Conservation (phyloP, 2,888 invertebrate genomes). For the Pemphredon lugubris region DNA sequence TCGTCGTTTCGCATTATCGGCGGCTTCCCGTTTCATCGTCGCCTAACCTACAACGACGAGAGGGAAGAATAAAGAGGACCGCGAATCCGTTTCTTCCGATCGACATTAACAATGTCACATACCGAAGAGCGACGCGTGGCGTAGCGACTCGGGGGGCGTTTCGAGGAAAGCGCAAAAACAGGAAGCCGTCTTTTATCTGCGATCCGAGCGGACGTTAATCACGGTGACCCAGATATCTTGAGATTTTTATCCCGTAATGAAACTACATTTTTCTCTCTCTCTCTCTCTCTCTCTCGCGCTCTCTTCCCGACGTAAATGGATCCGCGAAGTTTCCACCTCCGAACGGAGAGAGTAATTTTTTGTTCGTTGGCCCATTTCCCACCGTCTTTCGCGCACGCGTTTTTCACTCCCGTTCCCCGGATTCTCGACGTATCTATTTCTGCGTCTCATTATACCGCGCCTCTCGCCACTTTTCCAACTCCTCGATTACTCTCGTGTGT, state of each 20-base stretch:
- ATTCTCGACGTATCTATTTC: too few relatives aligned
- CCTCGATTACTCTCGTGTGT: too few relatives aligned
- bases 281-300: background rate
- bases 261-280: background rate
- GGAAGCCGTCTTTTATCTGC: background rate
- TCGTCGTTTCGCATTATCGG: slow-evolving; percentile 23
- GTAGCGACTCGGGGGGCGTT: too few relatives aligned
- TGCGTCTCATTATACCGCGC: too few relatives aligned
- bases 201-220: slow-evolving; percentile 3
- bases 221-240: background rate
- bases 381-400: background rate
- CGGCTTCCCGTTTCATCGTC: background rate
- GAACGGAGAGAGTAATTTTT: background rate
- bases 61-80: too few relatives aligned
- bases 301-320: background rate
- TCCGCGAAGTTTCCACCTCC: background rate
- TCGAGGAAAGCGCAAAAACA: background rate
- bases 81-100: too few relatives aligned
- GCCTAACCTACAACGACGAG: too few relatives aligned
- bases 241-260: slow-evolving; percentile 1
- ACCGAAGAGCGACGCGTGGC: too few relatives aligned
- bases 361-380: background rate
- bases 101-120: too few relatives aligned
- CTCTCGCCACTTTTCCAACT: too few relatives aligned
- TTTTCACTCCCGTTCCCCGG: too few relatives aligned